These are phyloP conservation scores for Eciton burchellii DNA, from an alignment of 1,140 invertebrate genomes.

Conservation along the genomic window DNA sequence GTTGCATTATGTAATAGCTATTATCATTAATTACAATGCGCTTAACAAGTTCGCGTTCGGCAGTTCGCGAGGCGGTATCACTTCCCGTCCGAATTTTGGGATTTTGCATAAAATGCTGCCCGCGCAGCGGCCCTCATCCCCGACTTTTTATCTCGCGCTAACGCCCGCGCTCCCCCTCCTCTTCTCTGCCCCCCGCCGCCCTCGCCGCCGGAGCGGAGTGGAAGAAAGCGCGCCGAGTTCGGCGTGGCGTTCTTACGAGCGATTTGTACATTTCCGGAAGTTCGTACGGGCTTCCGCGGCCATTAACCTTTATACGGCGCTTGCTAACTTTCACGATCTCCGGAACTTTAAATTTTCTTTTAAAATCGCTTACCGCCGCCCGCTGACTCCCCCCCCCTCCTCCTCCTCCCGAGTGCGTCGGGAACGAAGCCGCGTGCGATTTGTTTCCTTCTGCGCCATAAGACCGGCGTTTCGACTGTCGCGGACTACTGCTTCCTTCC, in stretches of 20 bases:
- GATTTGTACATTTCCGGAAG: slow-evolving; percentile 59
- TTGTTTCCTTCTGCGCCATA: slow-evolving; percentile 13
- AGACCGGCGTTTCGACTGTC: slow-evolving; percentile 27
- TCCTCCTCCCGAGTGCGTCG: slow-evolving; percentile 13
- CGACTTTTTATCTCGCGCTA: slow-evolving; percentile 39
- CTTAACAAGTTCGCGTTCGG: neutral
- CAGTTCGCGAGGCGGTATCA: neutral
- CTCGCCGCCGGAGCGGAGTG: no score
- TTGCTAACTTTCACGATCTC: slow-evolving; percentile 56
- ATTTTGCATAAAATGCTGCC: slow-evolving; percentile 29
- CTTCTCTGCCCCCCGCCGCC: no score
- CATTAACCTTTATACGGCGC: slow-evolving; percentile 63
- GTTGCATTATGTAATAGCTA: neutral
- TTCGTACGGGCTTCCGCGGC: slow-evolving; percentile 50
- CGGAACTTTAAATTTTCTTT: slow-evolving; percentile 66
- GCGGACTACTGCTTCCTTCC: slow-evolving; percentile 24
- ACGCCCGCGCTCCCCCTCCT: neutral
- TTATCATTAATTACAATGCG: slow-evolving; percentile 1
- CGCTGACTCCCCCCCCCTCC: neutral
- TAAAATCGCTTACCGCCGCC: slow-evolving; percentile 46
- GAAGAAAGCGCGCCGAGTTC: slow-evolving; percentile 2
- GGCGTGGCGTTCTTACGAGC: slow-evolving; percentile 22
- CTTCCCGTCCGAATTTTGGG: slow-evolving; percentile 31
- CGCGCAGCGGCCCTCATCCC: neutral
- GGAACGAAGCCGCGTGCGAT: slow-evolving; percentile 23